phyloP scores from a whole-genome alignment of 2,888 invertebrate species.

The Protophormia terraenovae region DNA sequence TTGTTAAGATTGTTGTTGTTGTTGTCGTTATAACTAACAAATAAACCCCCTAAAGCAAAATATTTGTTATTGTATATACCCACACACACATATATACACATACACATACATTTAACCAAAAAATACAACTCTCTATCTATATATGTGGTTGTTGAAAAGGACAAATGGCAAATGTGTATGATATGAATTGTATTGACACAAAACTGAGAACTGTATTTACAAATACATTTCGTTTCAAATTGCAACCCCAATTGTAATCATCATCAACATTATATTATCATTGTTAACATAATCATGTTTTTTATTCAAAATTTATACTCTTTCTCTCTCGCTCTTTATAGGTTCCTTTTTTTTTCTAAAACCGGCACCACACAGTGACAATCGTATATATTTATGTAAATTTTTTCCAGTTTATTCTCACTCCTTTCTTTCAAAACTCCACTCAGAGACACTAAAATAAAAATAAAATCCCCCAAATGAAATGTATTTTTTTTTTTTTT shows the following conservation, averaged over 20 bases:
- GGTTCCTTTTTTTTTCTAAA: too few species aligned
- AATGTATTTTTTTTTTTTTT: background rate
- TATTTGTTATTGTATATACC: conserved; percentile 3
- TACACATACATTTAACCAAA: background rate
- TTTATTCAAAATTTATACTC: conserved; percentile 14
- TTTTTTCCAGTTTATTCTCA: background rate
- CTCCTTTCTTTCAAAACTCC: background rate
- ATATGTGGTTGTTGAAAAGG: conserved; percentile 21
- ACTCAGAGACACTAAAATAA: background rate
- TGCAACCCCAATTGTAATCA: conserved; percentile 57
- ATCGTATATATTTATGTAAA: background rate
- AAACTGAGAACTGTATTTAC: conserved; percentile 38
- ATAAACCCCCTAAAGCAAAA: conserved; percentile 59
- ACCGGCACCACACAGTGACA: conserved; percentile 33
- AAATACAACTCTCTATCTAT: too few species aligned
- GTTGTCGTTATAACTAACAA: conserved; percentile 43
- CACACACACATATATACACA: background rate
- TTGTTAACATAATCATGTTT: background rate
- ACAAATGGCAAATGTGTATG: conserved; percentile 51
- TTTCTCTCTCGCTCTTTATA: background rate
- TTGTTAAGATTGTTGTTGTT: conserved; percentile 1
- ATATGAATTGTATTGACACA: conserved; percentile 53
- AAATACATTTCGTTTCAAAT: conserved; percentile 58
- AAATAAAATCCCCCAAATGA: background rate
- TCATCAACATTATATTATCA: conserved; percentile 32